Evolutionary conservation across 2,113 vertebrate species (phyloP), one percentile per base, ranked within the genome.

Genomic region (Pongo abelii): DNA sequence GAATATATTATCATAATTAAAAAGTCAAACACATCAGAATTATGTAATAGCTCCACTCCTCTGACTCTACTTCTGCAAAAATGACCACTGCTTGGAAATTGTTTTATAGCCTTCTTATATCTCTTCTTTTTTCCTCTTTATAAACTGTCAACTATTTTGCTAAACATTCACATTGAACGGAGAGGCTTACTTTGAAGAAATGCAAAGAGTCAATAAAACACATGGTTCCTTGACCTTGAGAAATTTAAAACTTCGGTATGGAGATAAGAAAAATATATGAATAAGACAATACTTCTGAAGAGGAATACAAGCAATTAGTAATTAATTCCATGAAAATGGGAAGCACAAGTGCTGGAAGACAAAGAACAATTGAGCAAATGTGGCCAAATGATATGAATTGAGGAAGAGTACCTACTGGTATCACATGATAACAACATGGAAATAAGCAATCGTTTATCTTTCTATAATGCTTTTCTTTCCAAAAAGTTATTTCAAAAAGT

Each of bases 231-330:
- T 93, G 64, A 78, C 40, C 32, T 69, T 78, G 25, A 78, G 74
- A 95, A 85, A 92, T 38, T 46, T 81, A 85, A 83, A 78, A 78
- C 10, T 80, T 77, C 80, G 55, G 57, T 57, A 50, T 50, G 38
- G 50, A 87, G n/a, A 27, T 90, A 72, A 46, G 72, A 2, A 61
- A 83, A 94, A 74, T 77, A 70, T 46, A 46, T 90, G 77, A 64
- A 79, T 95, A 79, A 95, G 25, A 91, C 1, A 83, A 48, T 59
- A 50, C 40, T 88, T 93, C 16, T 80, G 84, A 88, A 96, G 80
- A 85, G 84, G 79, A 77, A 48, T 23, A 30, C 14, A 87, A 35
- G 11, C 11, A 70, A 43, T 77, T 69, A 59, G 52, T 88, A 81
- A 55, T 92, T 87, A 94, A 89, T 84, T 89, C 50, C 22, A 35